phyloP scores from a whole-genome alignment of 2,113 vertebrate genomes.

The Gyps fulvus region DNA sequence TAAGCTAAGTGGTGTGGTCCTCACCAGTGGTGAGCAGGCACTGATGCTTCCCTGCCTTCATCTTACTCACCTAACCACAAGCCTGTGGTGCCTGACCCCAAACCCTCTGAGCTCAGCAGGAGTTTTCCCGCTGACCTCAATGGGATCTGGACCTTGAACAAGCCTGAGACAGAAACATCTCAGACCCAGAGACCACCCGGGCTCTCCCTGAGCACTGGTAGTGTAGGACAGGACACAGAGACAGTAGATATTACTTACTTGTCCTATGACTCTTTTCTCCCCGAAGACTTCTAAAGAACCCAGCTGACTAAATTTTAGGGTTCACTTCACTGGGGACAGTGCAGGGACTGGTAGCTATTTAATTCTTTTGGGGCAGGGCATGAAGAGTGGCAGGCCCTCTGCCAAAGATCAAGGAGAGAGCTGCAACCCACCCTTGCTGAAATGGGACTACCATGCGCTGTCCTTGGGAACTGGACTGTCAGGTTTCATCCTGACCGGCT shows the following conservation, averaged over 20 bases:
- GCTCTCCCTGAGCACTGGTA: neutral
- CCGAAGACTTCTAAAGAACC: neutral
- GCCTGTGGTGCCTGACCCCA: accelerated
- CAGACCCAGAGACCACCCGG: neutral
- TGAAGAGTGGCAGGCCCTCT: neutral
- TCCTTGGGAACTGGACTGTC: neutral
- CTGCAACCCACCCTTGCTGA: neutral
- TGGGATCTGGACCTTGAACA: neutral
- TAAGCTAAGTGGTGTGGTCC: neutral
- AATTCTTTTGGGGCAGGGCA: neutral
- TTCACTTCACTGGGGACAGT: neutral
- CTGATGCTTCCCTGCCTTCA: neutral
- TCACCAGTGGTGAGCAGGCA: neutral
- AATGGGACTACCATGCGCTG: neutral
- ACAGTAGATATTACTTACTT: neutral
- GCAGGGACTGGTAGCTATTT: neutral
- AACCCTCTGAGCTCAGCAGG: neutral
- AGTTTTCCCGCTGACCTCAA: neutral
- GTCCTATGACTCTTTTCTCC: neutral
- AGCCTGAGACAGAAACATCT: neutral
- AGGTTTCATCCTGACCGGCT: neutral
- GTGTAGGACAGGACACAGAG: neutral
- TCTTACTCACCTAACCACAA: neutral
- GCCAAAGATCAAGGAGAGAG: neutral
- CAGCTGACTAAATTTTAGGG: neutral